Percentiles rank a stretch among this genome's conserved stretches.
These are phyloP conservation scores for Uromys caudimaculatus DNA, from an alignment of 2,797 vertebrate genomes.

Conservation along the genomic window DNA sequence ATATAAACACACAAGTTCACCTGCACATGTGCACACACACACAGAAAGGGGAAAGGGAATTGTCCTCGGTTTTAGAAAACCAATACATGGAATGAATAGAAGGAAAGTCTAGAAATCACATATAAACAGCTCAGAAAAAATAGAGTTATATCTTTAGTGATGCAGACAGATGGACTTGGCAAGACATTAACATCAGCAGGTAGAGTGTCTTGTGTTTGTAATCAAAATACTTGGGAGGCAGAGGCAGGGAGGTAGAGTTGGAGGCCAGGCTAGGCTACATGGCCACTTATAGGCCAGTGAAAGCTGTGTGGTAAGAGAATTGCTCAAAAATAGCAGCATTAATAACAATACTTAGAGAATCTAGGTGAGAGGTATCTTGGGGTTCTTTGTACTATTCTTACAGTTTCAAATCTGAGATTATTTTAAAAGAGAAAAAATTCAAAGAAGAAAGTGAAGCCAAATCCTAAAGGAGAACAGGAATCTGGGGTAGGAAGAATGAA, in stretches of 20 bases:
- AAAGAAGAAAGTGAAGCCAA: background rate
- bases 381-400: conserved; percentile 34
- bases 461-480: background rate
- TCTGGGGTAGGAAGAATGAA: background rate
- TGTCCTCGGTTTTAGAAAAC: conserved; percentile 29
- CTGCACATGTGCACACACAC: background rate
- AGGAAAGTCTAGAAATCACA: background rate
- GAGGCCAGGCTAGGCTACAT: background rate
- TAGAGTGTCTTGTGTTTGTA: background rate
- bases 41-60: background rate
- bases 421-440: background rate
- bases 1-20: background rate
- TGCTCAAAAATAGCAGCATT: background rate
- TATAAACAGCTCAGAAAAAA: background rate
- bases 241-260: background rate
- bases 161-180: background rate
- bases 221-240: background rate
- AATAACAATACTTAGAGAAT: background rate
- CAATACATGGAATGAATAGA: background rate
- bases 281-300: background rate
- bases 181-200: background rate
- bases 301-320: background rate
- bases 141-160: background rate
- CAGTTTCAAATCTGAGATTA: conserved; percentile 37
- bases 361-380: background rate